phyloP scores from a whole-genome alignment of 2,888 invertebrate species.

The Gari tellinella region DNA sequence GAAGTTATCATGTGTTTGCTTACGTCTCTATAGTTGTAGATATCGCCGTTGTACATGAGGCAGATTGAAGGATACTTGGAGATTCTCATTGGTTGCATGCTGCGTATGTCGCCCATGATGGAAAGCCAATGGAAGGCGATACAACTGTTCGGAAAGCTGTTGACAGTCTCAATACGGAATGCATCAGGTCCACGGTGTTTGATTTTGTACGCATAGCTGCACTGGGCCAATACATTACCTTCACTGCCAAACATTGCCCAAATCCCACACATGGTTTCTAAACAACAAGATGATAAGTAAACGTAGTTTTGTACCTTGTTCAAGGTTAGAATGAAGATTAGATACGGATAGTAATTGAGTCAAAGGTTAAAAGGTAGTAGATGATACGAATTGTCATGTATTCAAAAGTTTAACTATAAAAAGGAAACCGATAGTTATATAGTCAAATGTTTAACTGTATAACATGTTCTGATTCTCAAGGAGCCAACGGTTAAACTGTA shows the following conservation, averaged over 20 bases:
- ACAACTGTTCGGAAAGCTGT: constrained; percentile 79
- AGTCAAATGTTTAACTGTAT: too few species aligned
- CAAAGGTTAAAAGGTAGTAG: too few species aligned
- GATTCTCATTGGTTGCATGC: constrained; percentile 84
- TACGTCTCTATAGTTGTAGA: constrained; percentile 89
- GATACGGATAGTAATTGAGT: too few species aligned
- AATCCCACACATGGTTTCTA: constrained; percentile 83
- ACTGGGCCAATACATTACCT: constrained; percentile 78
- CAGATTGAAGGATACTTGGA: constrained; percentile 81
- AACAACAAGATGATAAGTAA: too few species aligned
- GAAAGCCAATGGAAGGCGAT: constrained; percentile 83
- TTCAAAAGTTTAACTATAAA: too few species aligned
- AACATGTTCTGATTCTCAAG: too few species aligned
- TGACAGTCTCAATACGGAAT: constrained; percentile 83
- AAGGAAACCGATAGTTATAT: too few species aligned
- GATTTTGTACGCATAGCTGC: constrained; percentile 79
- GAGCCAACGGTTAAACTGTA: too few species aligned
- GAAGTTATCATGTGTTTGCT: too few species aligned
- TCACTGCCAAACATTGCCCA: constrained; percentile 84
- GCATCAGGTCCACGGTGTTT: constrained; percentile 84
- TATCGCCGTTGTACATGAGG: constrained; percentile 90
- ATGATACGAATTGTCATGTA: too few species aligned
- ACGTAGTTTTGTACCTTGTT: too few species aligned
- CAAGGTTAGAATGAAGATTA: too few species aligned
- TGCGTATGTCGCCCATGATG: constrained; percentile 82